Percentiles rank a stretch among this genome's conserved stretches.
Conservation (phyloP, 2,797 vertebrate genomes). For the Parambassis ranga region DNA sequence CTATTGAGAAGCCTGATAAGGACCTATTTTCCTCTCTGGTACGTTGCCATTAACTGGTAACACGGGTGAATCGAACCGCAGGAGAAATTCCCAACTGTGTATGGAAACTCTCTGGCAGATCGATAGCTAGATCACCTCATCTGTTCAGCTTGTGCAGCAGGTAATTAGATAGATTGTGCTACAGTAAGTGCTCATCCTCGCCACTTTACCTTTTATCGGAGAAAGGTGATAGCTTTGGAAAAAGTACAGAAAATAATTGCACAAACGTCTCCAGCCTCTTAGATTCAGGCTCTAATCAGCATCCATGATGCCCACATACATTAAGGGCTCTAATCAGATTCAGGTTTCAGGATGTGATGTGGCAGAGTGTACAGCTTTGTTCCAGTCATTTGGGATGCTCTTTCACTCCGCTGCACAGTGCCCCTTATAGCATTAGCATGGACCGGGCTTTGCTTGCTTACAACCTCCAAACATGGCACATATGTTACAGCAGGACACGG, state of each 20-base stretch:
- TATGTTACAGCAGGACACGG: neutral
- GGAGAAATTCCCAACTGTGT: slow-evolving; percentile 6
- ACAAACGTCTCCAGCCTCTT: neutral
- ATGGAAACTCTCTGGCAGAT: slow-evolving; percentile 19
- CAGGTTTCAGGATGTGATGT: slow-evolving; percentile 32
- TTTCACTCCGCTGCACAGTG: neutral
- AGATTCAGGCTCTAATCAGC: neutral
- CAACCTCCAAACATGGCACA: neutral
- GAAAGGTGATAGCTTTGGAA: slow-evolving; percentile 38
- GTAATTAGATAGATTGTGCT: slow-evolving; percentile 40
- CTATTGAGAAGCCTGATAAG: neutral
- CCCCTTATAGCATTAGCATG: slow-evolving; percentile 26
- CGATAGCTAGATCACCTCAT: slow-evolving; percentile 20
- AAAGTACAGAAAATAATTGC: slow-evolving; percentile 5
- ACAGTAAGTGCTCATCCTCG: slow-evolving; percentile 23
- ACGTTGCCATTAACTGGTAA: neutral
- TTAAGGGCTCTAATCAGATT: slow-evolving; percentile 34
- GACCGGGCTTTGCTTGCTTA: slow-evolving; percentile 13
- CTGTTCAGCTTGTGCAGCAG: slow-evolving; percentile 6
- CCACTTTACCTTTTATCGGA: slow-evolving; percentile 25
- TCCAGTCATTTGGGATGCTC: slow-evolving; percentile 22
- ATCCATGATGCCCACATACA: slow-evolving; percentile 8
- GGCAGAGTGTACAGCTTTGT: neutral
- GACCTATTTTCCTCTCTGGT: neutral
- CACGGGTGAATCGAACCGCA: neutral